These are phyloP conservation scores for Cepphus grylle DNA, from an alignment of 2,113 vertebrate genomes.

Conservation along the genomic window DNA sequence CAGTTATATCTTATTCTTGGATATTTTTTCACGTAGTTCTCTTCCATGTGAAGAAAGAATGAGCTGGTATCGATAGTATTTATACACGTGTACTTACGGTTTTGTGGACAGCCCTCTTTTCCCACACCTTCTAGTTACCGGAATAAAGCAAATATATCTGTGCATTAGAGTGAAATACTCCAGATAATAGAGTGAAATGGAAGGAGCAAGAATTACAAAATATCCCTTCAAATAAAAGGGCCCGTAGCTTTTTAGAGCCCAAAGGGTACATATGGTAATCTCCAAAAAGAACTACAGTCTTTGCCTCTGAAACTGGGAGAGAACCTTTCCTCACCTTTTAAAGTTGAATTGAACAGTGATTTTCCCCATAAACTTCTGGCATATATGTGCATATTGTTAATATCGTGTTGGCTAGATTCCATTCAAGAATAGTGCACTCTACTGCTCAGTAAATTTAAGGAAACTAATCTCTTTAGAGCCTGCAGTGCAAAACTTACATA, in stretches of 20 bases:
- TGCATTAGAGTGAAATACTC: background rate
- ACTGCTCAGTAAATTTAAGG: background rate
- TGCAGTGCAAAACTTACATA: background rate
- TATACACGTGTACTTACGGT: accelerated
- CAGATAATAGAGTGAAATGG: background rate
- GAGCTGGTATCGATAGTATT: background rate
- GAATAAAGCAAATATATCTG: background rate
- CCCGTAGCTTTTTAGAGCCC: background rate
- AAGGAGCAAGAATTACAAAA: background rate
- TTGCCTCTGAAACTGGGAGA: background rate
- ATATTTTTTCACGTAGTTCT: background rate
- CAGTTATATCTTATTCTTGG: background rate
- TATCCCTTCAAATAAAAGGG: background rate
- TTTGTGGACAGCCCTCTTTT: background rate
- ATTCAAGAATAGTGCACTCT: background rate
- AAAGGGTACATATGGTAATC: accelerated
- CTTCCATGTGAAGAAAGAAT: background rate
- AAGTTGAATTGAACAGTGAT: background rate
- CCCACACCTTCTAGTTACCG: background rate
- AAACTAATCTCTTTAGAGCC: background rate
- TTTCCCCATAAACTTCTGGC: background rate
- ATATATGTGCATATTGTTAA: background rate
- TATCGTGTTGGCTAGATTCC: background rate
- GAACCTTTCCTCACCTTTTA: background rate
- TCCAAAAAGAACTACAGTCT: background rate